Evolutionary conservation across 2,888 invertebrate genomes (phyloP).

Genomic region (Alentia gelatinosa): DNA sequence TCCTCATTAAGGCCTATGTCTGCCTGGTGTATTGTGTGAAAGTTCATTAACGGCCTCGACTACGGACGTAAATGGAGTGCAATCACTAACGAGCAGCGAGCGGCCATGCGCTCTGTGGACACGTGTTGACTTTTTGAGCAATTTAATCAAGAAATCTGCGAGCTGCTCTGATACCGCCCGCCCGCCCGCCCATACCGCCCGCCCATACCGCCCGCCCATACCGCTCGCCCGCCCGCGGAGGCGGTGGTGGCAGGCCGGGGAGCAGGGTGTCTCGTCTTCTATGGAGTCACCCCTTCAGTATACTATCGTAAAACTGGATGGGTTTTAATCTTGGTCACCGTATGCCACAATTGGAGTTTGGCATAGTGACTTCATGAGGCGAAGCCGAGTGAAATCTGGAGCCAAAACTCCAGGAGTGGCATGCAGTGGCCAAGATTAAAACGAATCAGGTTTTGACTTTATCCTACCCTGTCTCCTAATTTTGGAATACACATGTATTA

Average conservation of each 20-base stretch:
- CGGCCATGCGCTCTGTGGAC: neutral
- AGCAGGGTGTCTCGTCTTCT: neutral
- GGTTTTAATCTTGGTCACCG: too few species aligned
- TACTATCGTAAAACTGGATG: too few species aligned
- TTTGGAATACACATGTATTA: too few species aligned
- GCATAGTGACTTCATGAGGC: too few species aligned
- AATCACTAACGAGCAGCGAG: slow-evolving; percentile 32
- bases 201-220: neutral
- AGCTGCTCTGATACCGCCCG: neutral
- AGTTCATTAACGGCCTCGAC: slow-evolving; percentile 20
- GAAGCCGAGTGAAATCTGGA: too few species aligned
- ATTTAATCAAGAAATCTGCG: slow-evolving; percentile 33
- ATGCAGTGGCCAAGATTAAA: too few species aligned
- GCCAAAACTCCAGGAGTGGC: too few species aligned
- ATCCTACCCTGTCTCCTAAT: too few species aligned
- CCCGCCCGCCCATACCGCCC: neutral
- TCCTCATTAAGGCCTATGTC: slow-evolving; percentile 37
- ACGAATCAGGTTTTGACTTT: too few species aligned
- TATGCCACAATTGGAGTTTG: too few species aligned
- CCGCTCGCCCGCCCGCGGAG: neutral
- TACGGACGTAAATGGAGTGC: slow-evolving; percentile 23
- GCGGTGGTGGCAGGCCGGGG: neutral
- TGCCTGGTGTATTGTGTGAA: slow-evolving; percentile 18
- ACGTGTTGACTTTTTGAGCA: slow-evolving; percentile 41
- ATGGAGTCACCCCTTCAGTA: too few species aligned